A percentile compares a stretch with the other conserved stretches of the same genome.
Evolutionary conservation across 1,140 invertebrate species (phyloP).

Genomic region (Penaeus japonicus): DNA sequence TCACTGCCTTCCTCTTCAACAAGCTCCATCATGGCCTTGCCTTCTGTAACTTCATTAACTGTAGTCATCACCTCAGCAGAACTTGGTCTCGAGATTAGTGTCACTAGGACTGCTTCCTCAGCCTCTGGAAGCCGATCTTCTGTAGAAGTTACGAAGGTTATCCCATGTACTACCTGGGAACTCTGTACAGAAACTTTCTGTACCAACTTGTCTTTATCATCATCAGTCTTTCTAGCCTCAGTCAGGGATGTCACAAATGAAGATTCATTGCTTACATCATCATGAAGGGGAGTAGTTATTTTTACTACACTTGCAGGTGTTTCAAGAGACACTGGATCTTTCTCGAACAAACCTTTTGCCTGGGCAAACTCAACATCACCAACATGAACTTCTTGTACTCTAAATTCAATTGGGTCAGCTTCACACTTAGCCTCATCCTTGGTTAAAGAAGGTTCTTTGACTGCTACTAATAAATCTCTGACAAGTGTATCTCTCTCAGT

Average conservation of each 20-base stretch:
- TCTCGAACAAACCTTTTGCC: conserved; percentile 13
- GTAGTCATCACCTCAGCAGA: conserved; percentile 46
- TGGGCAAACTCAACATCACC: conserved; percentile 56
- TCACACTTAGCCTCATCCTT: background rate
- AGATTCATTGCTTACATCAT: background rate
- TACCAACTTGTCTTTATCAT: background rate
- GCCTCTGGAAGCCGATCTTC: conserved; percentile 35
- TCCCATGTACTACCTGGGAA: conserved; percentile 26
- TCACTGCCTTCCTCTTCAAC: background rate
- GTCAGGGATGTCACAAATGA: background rate
- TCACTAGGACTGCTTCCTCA: conserved; percentile 49
- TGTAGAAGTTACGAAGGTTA: conserved; percentile 45
- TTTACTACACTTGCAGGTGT: conserved; percentile 1
- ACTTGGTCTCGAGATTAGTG: conserved; percentile 45
- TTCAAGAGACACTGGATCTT: background rate
- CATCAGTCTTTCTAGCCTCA: background rate
- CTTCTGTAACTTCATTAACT: background rate
- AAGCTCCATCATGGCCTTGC: background rate
- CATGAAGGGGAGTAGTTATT: conserved; percentile 15
- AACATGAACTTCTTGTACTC: conserved; percentile 49
- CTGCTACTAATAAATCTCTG: too few relatives aligned
- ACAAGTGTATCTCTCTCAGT: background rate
- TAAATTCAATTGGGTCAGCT: conserved; percentile 36
- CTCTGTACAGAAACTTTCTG: conserved; percentile 32
- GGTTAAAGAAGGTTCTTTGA: background rate